Evolutionary conservation across 2,888 invertebrate genomes (phyloP).

Genomic region (Xanthorhoe spadicearia): DNA sequence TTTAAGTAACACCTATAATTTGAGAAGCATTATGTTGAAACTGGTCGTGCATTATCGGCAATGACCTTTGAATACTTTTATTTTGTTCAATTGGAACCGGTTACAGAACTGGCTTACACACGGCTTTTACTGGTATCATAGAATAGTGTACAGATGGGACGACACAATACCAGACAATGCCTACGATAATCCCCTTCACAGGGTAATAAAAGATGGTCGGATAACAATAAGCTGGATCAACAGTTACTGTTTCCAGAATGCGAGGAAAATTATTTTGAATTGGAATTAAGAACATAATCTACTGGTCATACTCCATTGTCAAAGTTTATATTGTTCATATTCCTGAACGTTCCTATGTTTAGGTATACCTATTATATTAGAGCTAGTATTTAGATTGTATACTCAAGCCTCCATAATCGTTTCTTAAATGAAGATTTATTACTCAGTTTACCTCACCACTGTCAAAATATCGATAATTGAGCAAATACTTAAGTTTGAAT

Average conservation of each 20-base stretch:
- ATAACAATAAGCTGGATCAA: slow-evolving; percentile 20
- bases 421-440: too few relatives aligned
- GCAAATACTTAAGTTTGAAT: too few relatives aligned
- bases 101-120: slow-evolving; percentile 44
- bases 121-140: slow-evolving; percentile 43
- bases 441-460: too few relatives aligned
- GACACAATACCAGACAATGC: slow-evolving; percentile 32
- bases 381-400: too few relatives aligned
- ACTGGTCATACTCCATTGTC: background rate
- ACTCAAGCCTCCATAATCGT: background rate
- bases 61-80: slow-evolving; percentile 59
- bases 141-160: slow-evolving; percentile 41
- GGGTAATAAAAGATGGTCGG: slow-evolving; percentile 5
- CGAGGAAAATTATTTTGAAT: slow-evolving; percentile 10
- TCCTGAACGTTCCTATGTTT: background rate
- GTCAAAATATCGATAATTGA: too few relatives aligned
- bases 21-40: slow-evolving; percentile 44
- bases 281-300: background rate
- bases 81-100: slow-evolving; percentile 51
- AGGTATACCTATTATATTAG: background rate
- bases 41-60: slow-evolving; percentile 54
- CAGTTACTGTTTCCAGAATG: slow-evolving; percentile 1
- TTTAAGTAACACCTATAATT: slow-evolving; percentile 46
- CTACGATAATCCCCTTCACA: slow-evolving; percentile 37
- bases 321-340: background rate